A percentile compares a stretch with the other conserved stretches of the same genome.
phyloP scores from a whole-genome alignment of 2,797 vertebrate species.

The Spea hammondii region DNA sequence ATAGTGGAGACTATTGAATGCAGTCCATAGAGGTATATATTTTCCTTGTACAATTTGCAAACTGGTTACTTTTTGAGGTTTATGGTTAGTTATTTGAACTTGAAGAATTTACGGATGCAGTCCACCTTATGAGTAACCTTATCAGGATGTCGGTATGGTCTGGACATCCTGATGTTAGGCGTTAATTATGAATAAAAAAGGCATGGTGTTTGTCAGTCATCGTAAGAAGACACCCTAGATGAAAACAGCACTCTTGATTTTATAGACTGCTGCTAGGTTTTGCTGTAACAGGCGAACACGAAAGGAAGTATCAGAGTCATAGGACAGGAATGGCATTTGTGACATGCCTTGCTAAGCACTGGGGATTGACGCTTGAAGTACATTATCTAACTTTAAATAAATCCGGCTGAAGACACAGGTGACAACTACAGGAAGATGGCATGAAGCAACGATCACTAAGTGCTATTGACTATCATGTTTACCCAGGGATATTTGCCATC shows the following conservation, averaged over 20 bases:
- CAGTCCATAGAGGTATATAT: too few relatives aligned
- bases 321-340: conserved; percentile 8
- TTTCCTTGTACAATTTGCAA: too few relatives aligned
- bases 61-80: too few relatives aligned
- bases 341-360: conserved; percentile 13
- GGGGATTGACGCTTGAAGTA: conserved; percentile 12
- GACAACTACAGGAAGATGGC: too few relatives aligned
- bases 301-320: conserved; percentile 27
- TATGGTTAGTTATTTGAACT: neutral
- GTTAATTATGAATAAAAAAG: conserved; percentile 19
- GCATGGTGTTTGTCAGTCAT: conserved; percentile 18
- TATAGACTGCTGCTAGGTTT: conserved; percentile 6
- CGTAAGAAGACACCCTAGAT: conserved; percentile 14
- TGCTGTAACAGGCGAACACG: neutral
- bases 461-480: too few relatives aligned
- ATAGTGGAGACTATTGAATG: too few relatives aligned
- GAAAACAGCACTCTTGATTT: conserved; percentile 11
- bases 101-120: neutral
- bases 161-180: conserved; percentile 8
- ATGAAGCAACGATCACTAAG: too few relatives aligned
- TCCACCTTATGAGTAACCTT: neutral
- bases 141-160: neutral
- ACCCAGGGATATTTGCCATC: too few relatives aligned
- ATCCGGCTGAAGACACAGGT: neutral
- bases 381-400: conserved; percentile 7